Percentiles rank a stretch among this genome's conserved stretches.
These are phyloP conservation scores for Phallusia fumigata DNA, from an alignment of 23 tunicate species.

Conservation along the genomic window DNA sequence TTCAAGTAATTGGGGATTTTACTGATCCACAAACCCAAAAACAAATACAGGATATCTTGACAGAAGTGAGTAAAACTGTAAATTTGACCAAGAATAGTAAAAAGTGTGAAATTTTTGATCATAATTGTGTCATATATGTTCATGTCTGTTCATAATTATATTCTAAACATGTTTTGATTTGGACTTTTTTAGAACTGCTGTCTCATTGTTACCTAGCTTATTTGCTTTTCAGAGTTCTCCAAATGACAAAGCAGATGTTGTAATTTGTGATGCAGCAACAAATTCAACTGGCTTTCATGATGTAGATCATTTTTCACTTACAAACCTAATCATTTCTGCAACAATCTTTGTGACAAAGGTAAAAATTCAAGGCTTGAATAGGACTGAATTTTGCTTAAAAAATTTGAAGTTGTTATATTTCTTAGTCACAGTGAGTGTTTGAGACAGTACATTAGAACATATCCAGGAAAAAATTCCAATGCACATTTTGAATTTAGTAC, in stretches of 20 bases:
- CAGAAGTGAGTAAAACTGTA: not conserved
- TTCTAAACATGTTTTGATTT: too few relatives aligned
- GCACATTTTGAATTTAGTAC: too few relatives aligned
- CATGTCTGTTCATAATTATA: too few relatives aligned
- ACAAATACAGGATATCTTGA: slow-evolving; percentile 3
- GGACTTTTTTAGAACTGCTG: too few relatives aligned
- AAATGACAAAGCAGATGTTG: slow-evolving; percentile 50
- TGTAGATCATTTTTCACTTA: slow-evolving; percentile 35
- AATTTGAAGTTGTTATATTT: too few relatives aligned
- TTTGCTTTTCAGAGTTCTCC: slow-evolving; percentile 36
- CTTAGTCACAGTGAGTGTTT: too few relatives aligned
- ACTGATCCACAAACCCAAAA: slow-evolving; percentile 47
- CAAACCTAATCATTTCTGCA: slow-evolving; percentile 34
- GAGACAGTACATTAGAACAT: too few relatives aligned
- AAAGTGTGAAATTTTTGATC: not conserved
- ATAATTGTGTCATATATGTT: too few relatives aligned
- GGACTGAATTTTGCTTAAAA: too few relatives aligned
- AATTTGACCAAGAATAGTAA: not conserved
- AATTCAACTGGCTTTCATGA: slow-evolving; percentile 56
- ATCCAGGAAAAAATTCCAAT: too few relatives aligned
- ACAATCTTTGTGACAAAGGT: slow-evolving; percentile 45
- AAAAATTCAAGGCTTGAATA: not conserved
- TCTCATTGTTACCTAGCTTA: too few relatives aligned
- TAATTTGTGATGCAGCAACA: slow-evolving; percentile 86
- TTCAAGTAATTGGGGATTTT: slow-evolving; percentile 70